These are phyloP conservation scores for Poecilobothrus nobilitatus DNA, from an alignment of 2,888 invertebrate genomes.

Conservation along the genomic window DNA sequence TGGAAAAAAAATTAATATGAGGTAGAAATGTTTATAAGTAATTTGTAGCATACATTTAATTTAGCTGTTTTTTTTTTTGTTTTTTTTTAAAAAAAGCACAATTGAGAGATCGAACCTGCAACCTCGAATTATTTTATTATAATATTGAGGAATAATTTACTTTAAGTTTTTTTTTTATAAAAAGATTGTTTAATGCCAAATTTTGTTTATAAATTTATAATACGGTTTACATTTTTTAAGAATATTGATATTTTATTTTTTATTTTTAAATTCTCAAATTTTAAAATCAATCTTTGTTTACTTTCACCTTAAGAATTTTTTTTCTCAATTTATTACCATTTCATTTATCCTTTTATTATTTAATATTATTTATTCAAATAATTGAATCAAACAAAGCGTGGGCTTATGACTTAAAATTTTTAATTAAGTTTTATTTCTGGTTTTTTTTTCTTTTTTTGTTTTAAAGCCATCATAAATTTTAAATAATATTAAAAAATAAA, in stretches of 20 bases:
- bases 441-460: neutral
- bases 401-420: neutral
- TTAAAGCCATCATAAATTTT: neutral
- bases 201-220: neutral
- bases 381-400: neutral
- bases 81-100: no score
- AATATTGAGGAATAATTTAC: no score
- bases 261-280: neutral
- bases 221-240: no score
- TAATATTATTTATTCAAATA: neutral
- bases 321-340: neutral
- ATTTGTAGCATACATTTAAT: no score
- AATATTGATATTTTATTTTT: neutral
- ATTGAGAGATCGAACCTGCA: no score
- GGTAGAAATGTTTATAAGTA: no score
- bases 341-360: neutral
- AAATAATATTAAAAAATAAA: neutral
- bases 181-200: no score
- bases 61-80: no score
- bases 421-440: neutral
- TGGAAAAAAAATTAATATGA: no score
- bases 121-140: no score
- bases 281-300: slow-evolving; percentile 24
- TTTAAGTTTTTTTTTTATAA: no score
- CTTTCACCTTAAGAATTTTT: slow-evolving; percentile 25